Conservation (phyloP, 2,797 vertebrate genomes). For the Steatocranus sp. region DNA sequence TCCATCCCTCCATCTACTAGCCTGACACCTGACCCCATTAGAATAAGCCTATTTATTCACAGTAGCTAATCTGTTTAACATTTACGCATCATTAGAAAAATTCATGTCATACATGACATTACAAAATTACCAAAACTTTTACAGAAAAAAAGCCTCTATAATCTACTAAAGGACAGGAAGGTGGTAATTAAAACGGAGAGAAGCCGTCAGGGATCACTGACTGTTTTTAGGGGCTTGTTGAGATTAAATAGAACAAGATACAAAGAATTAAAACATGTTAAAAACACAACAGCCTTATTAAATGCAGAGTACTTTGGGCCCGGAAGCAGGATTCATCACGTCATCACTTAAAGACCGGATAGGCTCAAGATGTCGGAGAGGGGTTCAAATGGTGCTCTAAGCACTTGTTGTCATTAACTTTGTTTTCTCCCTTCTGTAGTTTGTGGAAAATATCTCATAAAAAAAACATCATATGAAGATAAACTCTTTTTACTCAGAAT, state of each 20-base stretch:
- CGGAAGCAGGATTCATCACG: fast-evolving
- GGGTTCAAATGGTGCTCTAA: neutral
- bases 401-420: neutral
- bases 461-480: neutral
- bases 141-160: neutral
- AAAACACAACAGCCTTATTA: neutral
- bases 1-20: neutral
- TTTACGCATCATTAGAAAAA: neutral
- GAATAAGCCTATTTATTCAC: neutral
- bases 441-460: neutral
- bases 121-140: neutral
- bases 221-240: neutral
- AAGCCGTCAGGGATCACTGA: neutral
- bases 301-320: neutral
- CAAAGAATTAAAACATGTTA: neutral
- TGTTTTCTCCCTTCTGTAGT: neutral
- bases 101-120: neutral
- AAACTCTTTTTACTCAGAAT: neutral
- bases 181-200: neutral
- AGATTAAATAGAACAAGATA: neutral
- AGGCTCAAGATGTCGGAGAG: neutral
- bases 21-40: neutral
- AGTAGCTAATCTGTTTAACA: neutral
- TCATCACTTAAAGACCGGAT: neutral
- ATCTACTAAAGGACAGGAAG: neutral